phyloP scores from a whole-genome alignment of 2,113 vertebrate species.

The Gavialis gangeticus region DNA sequence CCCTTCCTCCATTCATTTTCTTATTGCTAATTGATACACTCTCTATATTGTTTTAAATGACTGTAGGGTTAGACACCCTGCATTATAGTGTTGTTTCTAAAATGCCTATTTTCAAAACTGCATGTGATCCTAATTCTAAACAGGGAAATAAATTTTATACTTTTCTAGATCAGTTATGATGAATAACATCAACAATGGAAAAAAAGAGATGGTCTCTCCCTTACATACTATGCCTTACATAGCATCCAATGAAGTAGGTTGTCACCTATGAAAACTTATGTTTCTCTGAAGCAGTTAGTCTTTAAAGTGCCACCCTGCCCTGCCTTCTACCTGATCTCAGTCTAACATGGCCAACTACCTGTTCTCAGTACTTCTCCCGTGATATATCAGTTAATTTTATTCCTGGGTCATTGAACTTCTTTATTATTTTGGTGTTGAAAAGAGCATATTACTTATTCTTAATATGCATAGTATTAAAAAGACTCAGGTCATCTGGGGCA shows the following conservation, averaged over 20 bases:
- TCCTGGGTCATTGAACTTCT: not conserved
- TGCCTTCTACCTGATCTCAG: no score
- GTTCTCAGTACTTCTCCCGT: no score
- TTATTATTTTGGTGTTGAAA: not conserved
- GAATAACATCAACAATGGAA: not conserved
- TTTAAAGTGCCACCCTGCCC: no score
- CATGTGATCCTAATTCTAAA: not conserved
- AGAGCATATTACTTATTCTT: not conserved
- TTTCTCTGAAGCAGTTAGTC: no score
- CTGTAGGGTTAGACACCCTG: not conserved
- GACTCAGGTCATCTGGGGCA: accelerated
- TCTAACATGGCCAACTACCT: no score
- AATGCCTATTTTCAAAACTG: not conserved
- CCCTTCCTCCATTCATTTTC: not conserved
- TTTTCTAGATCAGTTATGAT: not conserved
- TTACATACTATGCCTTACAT: not conserved
- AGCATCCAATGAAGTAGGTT: no score
- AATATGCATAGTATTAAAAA: not conserved
- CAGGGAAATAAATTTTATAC: not conserved
- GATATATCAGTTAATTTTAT: not conserved
- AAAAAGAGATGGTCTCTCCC: not conserved
- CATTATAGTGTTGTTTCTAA: not conserved
- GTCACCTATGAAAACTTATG: no score
- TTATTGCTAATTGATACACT: not conserved
- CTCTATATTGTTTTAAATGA: not conserved